phyloP scores from a whole-genome alignment of 2,888 invertebrate genomes.

The Papilio elwesi region DNA sequence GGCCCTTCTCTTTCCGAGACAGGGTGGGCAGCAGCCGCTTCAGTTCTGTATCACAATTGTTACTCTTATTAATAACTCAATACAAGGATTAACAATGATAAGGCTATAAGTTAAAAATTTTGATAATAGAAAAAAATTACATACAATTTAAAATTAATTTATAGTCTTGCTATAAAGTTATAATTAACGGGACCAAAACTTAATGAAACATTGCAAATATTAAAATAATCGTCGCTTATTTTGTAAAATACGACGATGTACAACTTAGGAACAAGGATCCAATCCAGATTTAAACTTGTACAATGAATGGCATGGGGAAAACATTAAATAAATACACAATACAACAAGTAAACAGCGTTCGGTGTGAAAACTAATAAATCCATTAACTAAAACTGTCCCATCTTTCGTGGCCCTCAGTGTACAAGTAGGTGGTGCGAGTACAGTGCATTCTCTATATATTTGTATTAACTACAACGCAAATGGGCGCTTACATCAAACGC shows the following conservation, averaged over 20 bases:
- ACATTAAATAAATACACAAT: neutral
- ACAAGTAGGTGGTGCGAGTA: slow-evolving; percentile 11
- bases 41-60: slow-evolving; percentile 61
- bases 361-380: neutral
- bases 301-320: slow-evolving; percentile 26
- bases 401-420: slow-evolving; percentile 35
- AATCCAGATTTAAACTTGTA: slow-evolving; percentile 24
- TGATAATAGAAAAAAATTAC: neutral
- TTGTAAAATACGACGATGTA: neutral
- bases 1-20: slow-evolving; percentile 75
- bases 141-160: neutral
- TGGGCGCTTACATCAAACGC: slow-evolving; percentile 31
- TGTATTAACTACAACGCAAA: slow-evolving; percentile 31
- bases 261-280: neutral
- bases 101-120: neutral
- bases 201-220: neutral
- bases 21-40: slow-evolving; percentile 77
- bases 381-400: neutral
- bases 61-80: neutral
- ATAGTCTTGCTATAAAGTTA: neutral
- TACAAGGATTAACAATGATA: slow-evolving; percentile 12
- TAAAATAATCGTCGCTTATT: neutral
- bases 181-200: neutral
- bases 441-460: slow-evolving; percentile 26
- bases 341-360: neutral